These are phyloP conservation scores for Cydia fagiglandana DNA, from an alignment of 1,140 invertebrate species.

Conservation along the genomic window DNA sequence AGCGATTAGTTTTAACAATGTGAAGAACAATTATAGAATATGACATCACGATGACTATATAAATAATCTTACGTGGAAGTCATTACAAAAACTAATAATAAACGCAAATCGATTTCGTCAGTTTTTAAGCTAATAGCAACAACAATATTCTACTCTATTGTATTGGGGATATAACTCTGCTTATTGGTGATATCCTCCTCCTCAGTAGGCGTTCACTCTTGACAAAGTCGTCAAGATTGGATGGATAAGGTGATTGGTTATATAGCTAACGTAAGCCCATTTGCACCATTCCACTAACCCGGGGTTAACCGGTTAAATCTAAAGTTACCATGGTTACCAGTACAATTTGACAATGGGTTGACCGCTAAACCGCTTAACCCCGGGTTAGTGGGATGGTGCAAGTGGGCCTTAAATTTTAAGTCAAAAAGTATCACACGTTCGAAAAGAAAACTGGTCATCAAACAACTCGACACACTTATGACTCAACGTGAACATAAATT, in stretches of 20 bases:
- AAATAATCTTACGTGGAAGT: not conserved
- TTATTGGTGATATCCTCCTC: not conserved
- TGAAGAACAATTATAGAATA: not conserved
- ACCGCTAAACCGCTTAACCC: too few relatives aligned
- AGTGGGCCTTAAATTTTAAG: not conserved
- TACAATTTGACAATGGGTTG: too few relatives aligned
- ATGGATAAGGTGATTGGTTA: too few relatives aligned
- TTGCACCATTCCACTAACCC: too few relatives aligned
- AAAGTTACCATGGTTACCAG: too few relatives aligned
- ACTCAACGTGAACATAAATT: conserved; percentile 30
- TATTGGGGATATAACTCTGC: not conserved
- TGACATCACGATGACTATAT: not conserved
- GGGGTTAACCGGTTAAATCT: too few relatives aligned
- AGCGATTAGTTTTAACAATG: too few relatives aligned
- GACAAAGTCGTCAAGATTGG: too few relatives aligned
- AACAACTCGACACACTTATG: conserved; percentile 20
- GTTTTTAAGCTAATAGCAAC: not conserved
- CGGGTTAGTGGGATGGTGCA: too few relatives aligned
- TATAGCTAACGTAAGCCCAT: too few relatives aligned
- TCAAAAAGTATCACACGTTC: conserved; percentile 13
- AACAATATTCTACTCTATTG: not conserved
- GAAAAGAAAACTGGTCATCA: conserved; percentile 16
- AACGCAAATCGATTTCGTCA: not conserved
- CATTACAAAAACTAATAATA: not conserved
- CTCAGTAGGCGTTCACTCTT: too few relatives aligned